phyloP scores from a whole-genome alignment of 1,140 invertebrate genomes.

The Cherax destructor region DNA sequence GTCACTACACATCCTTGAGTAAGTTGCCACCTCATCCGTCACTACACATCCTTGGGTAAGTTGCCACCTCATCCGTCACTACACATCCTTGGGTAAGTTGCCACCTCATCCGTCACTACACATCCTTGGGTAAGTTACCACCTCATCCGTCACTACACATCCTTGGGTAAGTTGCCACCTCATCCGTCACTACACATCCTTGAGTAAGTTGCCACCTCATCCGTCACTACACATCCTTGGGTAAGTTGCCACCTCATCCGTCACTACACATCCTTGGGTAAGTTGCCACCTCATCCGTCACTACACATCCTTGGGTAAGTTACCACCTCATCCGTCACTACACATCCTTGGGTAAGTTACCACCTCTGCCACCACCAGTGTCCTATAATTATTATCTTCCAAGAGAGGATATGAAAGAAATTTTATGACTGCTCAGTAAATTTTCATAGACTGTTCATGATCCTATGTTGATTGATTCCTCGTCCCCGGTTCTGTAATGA shows the following conservation, averaged over 20 bases:
- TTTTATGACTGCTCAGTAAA: background rate
- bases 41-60: background rate
- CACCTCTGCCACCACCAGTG: background rate
- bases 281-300: background rate
- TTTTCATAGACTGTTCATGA: background rate
- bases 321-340: background rate
- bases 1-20: background rate
- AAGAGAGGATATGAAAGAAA: background rate
- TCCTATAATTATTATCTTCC: background rate
- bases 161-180: background rate
- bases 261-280: background rate
- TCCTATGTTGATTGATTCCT: background rate
- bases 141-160: background rate
- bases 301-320: background rate
- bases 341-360: no score
- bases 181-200: background rate
- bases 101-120: background rate
- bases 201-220: background rate
- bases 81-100: background rate
- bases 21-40: background rate
- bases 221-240: background rate
- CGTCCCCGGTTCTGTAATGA: no score
- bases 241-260: background rate
- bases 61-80: background rate
- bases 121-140: background rate